Conservation (phyloP, 2,797 vertebrate species). For the Lindbergichthys nudifrons region DNA sequence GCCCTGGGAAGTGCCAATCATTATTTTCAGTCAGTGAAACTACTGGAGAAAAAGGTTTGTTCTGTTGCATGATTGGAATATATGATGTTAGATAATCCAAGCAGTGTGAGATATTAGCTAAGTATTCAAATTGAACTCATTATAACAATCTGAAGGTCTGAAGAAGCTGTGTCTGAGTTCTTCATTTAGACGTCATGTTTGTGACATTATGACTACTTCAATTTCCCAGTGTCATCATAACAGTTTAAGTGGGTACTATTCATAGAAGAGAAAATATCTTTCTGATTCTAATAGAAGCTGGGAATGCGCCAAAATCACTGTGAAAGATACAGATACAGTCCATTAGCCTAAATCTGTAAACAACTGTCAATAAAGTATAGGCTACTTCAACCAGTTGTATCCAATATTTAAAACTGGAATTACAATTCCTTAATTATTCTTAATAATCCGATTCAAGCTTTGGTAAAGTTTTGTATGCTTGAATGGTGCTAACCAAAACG, state of each 20-base stretch:
- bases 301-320: too few species aligned
- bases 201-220: neutral
- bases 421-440: too few species aligned
- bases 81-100: neutral
- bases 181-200: neutral
- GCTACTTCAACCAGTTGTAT: too few species aligned
- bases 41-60: neutral
- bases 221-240: neutral
- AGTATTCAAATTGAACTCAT: neutral
- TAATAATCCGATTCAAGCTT: too few species aligned
- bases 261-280: neutral
- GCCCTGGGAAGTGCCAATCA: neutral
- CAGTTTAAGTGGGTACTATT: neutral
- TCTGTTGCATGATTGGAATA: slow-evolving; percentile 6
- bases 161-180: neutral
- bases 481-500: too few species aligned
- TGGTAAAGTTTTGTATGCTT: too few species aligned
- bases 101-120: neutral
- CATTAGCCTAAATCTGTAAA: too few species aligned
- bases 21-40: slow-evolving; percentile 4
- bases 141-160: neutral
- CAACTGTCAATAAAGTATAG: too few species aligned
- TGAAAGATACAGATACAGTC: too few species aligned
- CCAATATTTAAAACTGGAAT: too few species aligned
- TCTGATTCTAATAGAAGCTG: neutral